A percentile compares a stretch with the other conserved stretches of the same genome.
These are phyloP conservation scores for Spilosoma lubricipeda DNA, from an alignment of 2,888 invertebrate genomes.

Conservation along the genomic window DNA sequence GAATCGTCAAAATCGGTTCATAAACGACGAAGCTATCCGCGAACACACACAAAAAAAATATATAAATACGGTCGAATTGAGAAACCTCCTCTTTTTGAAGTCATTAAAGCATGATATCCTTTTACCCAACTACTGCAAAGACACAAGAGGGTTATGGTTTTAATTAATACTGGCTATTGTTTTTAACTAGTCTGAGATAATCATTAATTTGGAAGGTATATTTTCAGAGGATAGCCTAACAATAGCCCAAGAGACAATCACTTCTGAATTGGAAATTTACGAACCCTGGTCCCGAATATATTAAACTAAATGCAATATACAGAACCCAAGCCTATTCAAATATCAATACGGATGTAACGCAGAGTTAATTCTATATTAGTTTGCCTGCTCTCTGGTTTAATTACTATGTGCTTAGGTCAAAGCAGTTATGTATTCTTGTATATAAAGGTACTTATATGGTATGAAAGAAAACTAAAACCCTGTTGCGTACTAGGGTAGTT, in stretches of 20 bases:
- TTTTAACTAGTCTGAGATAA: not conserved
- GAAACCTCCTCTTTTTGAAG: too few species aligned
- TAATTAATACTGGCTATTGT: not conserved
- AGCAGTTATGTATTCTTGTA: not conserved
- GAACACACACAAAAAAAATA: too few species aligned
- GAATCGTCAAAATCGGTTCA: too few species aligned
- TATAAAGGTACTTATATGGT: too few species aligned
- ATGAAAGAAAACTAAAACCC: too few species aligned
- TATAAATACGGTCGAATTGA: too few species aligned
- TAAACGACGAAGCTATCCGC: too few species aligned
- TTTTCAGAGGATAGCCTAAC: constrained; percentile 3
- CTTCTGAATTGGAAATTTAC: constrained; percentile 3
- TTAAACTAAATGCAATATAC: not conserved
- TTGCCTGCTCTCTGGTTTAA: not conserved
- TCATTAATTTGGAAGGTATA: not conserved
- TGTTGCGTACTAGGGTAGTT: too few species aligned
- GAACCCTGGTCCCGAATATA: constrained; percentile 10
- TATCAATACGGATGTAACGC: constrained; percentile 6
- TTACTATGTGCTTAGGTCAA: not conserved
- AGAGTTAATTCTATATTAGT: constrained; percentile 1
- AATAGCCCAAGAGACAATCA: constrained; percentile 9
- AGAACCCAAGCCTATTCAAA: constrained; percentile 14
- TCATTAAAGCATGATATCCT: too few species aligned
- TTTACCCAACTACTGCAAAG: too few species aligned
- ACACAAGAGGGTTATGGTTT: not conserved